These are phyloP conservation scores for Tachystola acroxantha DNA, from an alignment of 2,888 invertebrate species.

Conservation along the genomic window DNA sequence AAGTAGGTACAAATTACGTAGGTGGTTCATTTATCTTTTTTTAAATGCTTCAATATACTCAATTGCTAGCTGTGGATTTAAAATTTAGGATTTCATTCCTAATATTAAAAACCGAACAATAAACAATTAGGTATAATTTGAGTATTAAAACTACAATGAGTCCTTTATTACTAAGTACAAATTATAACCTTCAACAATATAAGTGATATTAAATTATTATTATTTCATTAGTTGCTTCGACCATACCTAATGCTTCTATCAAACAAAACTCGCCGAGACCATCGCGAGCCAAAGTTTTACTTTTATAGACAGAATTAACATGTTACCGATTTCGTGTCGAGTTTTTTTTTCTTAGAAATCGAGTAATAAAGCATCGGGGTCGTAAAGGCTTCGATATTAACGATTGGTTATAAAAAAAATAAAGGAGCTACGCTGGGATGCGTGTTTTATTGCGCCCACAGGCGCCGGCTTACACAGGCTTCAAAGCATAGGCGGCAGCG, in stretches of 20 bases:
- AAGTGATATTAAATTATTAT: no score
- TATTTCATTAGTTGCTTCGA: background rate
- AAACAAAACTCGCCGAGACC: constrained; percentile 13
- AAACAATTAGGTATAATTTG: no score
- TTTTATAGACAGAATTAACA: constrained; percentile 69
- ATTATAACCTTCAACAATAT: no score
- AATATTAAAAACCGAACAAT: no score
- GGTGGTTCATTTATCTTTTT: no score
- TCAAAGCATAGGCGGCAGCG: background rate
- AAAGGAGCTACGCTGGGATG: constrained; percentile 54
- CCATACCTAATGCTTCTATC: constrained; percentile 8
- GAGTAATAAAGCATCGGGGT: constrained; percentile 59
- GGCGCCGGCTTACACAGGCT: constrained; percentile 44
- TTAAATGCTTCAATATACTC: no score
- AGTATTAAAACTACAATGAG: no score
- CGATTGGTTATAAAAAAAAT: constrained; percentile 67
- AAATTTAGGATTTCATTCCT: no score
- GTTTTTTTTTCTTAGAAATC: constrained; percentile 43
- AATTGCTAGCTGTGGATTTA: no score
- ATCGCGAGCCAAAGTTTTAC: constrained; percentile 34
- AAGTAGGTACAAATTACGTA: no score
- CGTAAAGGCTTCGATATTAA: constrained; percentile 70
- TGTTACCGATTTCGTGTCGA: constrained; percentile 56
- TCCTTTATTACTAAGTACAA: no score
- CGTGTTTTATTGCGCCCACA: constrained; percentile 59